Evolutionary conservation across 2,797 vertebrate genomes (phyloP).

Genomic region (Dicrostonyx torquatus): DNA sequence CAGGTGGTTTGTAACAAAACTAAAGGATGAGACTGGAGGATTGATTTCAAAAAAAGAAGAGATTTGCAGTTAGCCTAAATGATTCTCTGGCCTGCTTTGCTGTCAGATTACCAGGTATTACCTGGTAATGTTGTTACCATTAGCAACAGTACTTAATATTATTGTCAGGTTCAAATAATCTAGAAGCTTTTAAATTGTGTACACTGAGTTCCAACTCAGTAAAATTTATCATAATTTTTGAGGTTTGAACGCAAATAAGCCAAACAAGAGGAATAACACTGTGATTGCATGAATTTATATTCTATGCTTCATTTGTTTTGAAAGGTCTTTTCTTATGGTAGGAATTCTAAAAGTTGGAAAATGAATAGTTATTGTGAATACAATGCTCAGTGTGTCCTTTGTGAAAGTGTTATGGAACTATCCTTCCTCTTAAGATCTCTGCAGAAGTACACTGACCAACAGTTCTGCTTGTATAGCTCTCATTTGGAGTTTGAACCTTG

Average conservation of each 20-base stretch:
- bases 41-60: not conserved
- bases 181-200: not conserved
- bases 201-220: not conserved
- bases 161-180: not conserved
- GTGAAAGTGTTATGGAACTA: not conserved
- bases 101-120: not conserved
- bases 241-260: not conserved
- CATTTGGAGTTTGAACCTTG: not conserved
- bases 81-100: accelerated
- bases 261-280: not conserved
- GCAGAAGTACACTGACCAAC: not conserved
- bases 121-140: no score
- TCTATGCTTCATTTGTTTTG: not conserved
- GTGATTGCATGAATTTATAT: not conserved
- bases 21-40: not conserved
- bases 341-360: not conserved
- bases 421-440: no score
- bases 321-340: not conserved
- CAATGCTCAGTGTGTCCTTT: not conserved
- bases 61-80: not conserved
- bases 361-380: not conserved
- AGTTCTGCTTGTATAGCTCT: not conserved
- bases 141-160: not conserved
- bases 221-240: not conserved
- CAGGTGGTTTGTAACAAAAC: not conserved